Percentiles rank a stretch among this genome's conserved stretches.
Conservation (phyloP, 2,113 vertebrate species). For the Promerops cafer region DNA sequence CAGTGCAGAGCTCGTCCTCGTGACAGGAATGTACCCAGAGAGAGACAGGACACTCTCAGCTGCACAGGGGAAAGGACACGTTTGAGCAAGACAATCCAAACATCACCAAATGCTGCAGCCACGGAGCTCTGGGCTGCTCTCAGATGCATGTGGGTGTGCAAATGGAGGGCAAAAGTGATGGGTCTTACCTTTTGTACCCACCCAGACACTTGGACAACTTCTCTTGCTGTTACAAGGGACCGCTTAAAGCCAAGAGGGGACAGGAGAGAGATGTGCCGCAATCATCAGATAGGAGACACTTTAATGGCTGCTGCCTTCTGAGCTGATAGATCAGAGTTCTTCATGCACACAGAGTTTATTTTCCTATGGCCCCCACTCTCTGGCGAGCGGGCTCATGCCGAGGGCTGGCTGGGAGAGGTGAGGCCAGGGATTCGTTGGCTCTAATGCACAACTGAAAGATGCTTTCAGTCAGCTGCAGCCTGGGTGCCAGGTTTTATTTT, state of each 20-base stretch:
- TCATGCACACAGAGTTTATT: not conserved
- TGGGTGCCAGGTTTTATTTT: conserved; percentile 47
- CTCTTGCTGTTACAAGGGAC: not conserved
- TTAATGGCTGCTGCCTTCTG: not conserved
- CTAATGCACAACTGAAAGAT: not conserved
- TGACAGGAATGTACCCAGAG: not conserved
- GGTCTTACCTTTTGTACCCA: not conserved
- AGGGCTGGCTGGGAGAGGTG: not conserved
- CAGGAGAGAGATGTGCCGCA: not conserved
- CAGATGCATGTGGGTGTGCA: not conserved
- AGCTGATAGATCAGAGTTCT: not conserved
- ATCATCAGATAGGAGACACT: not conserved
- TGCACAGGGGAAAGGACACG: not conserved
- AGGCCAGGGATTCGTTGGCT: not conserved
- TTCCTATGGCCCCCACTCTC: not conserved
- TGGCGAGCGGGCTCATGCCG: not conserved
- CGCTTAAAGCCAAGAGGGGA: not conserved
- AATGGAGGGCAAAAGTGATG: not conserved
- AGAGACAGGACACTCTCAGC: not conserved
- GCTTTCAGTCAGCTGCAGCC: conserved; percentile 2
- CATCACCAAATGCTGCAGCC: not conserved
- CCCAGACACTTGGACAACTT: not conserved
- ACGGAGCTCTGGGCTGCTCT: not conserved
- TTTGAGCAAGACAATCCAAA: not conserved
- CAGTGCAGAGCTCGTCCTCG: not conserved